Evolutionary conservation across 2,797 vertebrate species (phyloP), one percentile per base, ranked within the genome.

Genomic region (Cirrhinus mrigala): DNA sequence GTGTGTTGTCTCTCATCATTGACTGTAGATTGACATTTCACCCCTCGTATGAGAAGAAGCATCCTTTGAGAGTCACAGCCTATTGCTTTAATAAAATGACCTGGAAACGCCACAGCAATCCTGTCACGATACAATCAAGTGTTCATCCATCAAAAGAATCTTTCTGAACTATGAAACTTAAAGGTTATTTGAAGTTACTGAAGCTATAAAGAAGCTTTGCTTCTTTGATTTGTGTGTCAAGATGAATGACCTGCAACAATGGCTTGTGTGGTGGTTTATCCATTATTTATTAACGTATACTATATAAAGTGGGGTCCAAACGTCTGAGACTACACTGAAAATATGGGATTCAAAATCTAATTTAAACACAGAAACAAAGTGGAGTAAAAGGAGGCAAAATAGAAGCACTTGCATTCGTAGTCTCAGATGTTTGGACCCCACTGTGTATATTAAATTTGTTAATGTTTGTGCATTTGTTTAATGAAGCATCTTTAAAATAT

Each of bases 21-120:
- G 50, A 58, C 37, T 58, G 62, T 50, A 40, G 48, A 44, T 77
- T 73, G 78, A 75, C 79, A 82, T 83, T 71, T 82, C 48, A 74
- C 6, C 8, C 54, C 58, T 46, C 8, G 4, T 66, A 77, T 80
- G 66, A 75, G 44, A 56, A 76, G 24, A 48, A 7, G 52, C 29
- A 46, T 54, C 70, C 62, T 82, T 54, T 70, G 50, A 24, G 14
- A 60, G 29, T 1, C 29, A 33, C 40, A 18, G 52, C 18, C 40
- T 16, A 2, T 24, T 40, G 62, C 15, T 86, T n/a, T 76, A 27
- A 27, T 22, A 44, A 29, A 37, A 58, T 16, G 0, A 54, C 56
- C 29, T 7, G 20, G n/a, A 82, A 46, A 82, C 40, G 12, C 15
- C 10, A 6, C 10, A 64, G n/a, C 4, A 24, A 37, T 46, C 76